phyloP scores from a whole-genome alignment of 64 coral and sea anemone species.

The Exaiptasia diaphana region DNA sequence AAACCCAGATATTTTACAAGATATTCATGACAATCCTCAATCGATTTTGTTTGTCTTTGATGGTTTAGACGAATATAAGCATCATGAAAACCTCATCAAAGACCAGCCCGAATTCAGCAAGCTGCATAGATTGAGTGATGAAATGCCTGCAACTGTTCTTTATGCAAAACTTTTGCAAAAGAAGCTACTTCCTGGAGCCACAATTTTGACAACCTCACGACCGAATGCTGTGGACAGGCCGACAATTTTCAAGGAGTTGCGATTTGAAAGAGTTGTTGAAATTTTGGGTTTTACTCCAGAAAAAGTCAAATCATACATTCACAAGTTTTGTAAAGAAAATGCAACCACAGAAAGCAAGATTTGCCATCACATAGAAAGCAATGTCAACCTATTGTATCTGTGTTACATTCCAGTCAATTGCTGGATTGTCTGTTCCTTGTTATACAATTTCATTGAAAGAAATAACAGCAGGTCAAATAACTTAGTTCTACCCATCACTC shows the following conservation, averaged over 20 bases:
- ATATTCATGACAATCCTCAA: background rate
- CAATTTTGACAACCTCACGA: constrained; percentile 15
- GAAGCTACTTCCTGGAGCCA: constrained; percentile 2
- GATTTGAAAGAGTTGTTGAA: background rate
- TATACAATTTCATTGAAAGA: background rate
- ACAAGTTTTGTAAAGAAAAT: background rate
- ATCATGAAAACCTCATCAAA: background rate
- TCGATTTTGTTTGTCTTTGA: constrained; percentile 29
- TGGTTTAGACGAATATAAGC: constrained; percentile 29
- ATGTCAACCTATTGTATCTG: constrained; percentile 40
- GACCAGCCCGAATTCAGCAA: background rate
- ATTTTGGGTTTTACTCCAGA: constrained; percentile 30
- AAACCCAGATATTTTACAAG: background rate
- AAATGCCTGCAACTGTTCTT: constrained; percentile 20
- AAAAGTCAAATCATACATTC: constrained; percentile 14
- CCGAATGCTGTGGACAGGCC: constrained; percentile 12
- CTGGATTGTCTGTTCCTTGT: constrained; percentile 53
- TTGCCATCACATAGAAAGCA: constrained; percentile 34
- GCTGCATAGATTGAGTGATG: background rate
- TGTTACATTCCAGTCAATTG: constrained; percentile 68
- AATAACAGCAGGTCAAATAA: background rate
- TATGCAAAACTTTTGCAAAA: constrained; percentile 30
- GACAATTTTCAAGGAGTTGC: background rate
- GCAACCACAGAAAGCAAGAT: background rate
- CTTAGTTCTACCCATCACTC: constrained; percentile 10